Evolutionary conservation across 2,113 vertebrate genomes (phyloP).

Genomic region (Hassar affinis): DNA sequence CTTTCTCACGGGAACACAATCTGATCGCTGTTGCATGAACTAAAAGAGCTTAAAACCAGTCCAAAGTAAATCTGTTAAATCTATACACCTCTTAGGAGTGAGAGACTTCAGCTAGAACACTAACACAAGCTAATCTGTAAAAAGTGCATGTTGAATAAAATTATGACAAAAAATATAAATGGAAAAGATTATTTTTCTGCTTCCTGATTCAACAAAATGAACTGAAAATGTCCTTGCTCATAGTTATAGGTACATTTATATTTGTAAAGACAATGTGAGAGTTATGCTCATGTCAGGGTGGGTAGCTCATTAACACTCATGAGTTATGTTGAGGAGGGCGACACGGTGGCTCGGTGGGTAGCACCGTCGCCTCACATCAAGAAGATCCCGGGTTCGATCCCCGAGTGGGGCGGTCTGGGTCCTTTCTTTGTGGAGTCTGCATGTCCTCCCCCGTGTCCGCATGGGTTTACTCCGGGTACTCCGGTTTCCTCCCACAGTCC

Average conservation of each 20-base stretch:
- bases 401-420: no score
- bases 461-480: no score
- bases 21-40: background rate
- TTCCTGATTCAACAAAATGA: background rate
- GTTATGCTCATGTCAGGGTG: background rate
- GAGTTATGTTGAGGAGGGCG: background rate
- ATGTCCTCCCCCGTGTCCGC: no score
- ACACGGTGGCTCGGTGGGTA: no score
- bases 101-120: background rate
- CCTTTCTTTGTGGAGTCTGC: no score
- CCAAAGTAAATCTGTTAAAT: background rate
- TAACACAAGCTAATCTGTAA: background rate
- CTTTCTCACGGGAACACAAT: background rate
- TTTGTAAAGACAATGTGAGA: background rate
- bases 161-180: no score
- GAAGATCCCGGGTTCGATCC: no score
- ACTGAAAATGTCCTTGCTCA: background rate
- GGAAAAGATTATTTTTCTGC: background rate
- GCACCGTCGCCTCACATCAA: no score
- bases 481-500: no score
- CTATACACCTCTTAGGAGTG: background rate
- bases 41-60: background rate
- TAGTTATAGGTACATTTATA: background rate
- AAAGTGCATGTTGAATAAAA: no score
- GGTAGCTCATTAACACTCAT: background rate